Base-by-base conservation (phyloP, 2,888 invertebrate genomes). In the Xylophagus ater region DNA sequence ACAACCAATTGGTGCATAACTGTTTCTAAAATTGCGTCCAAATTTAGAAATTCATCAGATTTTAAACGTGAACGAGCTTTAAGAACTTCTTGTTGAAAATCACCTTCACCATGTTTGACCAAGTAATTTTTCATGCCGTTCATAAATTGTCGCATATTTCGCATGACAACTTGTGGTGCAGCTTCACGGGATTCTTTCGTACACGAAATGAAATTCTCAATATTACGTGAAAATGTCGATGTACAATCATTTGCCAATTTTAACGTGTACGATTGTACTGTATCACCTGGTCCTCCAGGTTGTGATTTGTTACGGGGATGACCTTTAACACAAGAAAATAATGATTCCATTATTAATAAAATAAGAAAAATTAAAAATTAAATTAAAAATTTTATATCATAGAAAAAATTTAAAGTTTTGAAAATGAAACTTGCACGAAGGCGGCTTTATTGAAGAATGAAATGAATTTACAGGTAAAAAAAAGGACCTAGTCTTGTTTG, bases 91-190 rank as follows among this genome's bases (percentile, higher is more conserved):
- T 81, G 81, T 57, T 89, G 88, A 58, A 96, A 86, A 51, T 87
- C 87, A 45, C 85, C 80, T 59, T 96, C 94, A 13, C 94, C 94
- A 54, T 93, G 90, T 56, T 93, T 93, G 21, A 94, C 87, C 43
- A 96, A 71, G 64, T 94, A 97, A 65, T 97, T 97, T 65, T 96
- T 96, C 81, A 97, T 94, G 40, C 94, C 96, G 12, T 88, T 93
- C 88, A 96, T 93, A 60, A 96, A 97, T 62, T 94, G 93, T 2
- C 94, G 75, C 71, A 93, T 86, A 56, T 87, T 87, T 43, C 86
- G 72, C 86, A 87, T 86, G 47, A 85, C 85, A 41, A 88, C 73
- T 62, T 85, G 84, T 1, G 92, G 92, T 54, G 82, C 84, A 19
- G 76, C 79, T 58, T 93, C 92, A 48, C 83, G 81, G 10, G 89